Conservation (phyloP, 2,888 invertebrate genomes). For the Tenthredo scrophulariae region DNA sequence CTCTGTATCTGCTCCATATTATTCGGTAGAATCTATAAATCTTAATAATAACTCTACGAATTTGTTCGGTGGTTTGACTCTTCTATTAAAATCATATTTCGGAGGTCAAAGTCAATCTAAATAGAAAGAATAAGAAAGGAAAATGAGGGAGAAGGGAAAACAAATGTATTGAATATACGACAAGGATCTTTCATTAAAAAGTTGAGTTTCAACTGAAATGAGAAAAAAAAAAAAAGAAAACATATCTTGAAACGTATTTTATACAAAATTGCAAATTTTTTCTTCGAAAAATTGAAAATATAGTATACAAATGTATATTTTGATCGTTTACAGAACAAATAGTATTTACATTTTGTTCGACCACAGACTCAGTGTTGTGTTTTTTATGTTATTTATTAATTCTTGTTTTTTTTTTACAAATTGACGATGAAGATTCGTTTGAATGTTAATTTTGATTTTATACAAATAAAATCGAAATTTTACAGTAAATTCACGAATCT, state of each 20-base stretch:
- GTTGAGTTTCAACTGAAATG: constrained; percentile 10
- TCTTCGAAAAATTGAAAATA: neutral
- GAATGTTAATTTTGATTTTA: neutral
- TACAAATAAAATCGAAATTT: neutral
- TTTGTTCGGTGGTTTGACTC: neutral
- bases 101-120: constrained; percentile 30
- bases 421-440: constrained; percentile 29
- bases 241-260: constrained; percentile 27
- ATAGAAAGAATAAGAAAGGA: neutral
- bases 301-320: neutral
- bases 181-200: constrained; percentile 47
- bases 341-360: constrained; percentile 23
- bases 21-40: constrained; percentile 28
- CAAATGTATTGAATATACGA: constrained; percentile 11
- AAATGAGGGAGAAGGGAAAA: neutral
- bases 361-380: neutral
- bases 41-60: constrained; percentile 1
- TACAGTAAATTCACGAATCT: neutral
- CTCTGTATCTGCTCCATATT: constrained; percentile 52
- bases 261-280: neutral
- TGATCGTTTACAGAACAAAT: constrained; percentile 21
- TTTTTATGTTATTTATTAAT: neutral
- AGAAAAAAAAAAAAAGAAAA: neutral
- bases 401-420: neutral
- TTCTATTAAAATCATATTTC: constrained; percentile 27